Base-by-base conservation (phyloP, 2,113 vertebrate genomes). In the Nycticorax nycticorax region DNA sequence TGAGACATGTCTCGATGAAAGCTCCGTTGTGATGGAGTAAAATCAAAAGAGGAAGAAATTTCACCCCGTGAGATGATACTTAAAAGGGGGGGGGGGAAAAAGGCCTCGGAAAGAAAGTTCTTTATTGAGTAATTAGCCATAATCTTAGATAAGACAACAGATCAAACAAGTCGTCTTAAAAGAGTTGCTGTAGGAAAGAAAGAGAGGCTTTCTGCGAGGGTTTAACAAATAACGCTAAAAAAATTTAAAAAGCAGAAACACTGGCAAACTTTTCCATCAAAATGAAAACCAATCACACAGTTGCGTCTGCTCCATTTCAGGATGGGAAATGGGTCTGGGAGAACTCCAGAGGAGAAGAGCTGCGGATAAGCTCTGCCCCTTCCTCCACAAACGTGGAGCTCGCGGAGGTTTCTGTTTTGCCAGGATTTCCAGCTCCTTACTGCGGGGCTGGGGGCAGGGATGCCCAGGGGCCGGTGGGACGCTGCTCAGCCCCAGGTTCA, bases 101-200 rank as follows among this genome's bases (percentile, higher is more conserved):
- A 91, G 75, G 57, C 79, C 93, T 75, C 13, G 2, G 86, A 23
- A 81, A 75, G 57, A 56, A 93, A 84, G 74, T 69, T 86, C 88
- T 92, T 92, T 94, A 80, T 73, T 93, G 89, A 97, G 97, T 96
- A 97, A 97, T 98, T 96, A 98, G 93, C 92, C 69, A 35, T 87
- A 96, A 96, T 96, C 96, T 95, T 89, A 71, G 83, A 94, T 88
- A 88, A 97, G 96, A 97, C 90, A 94, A 76, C 77, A 96, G 88
- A 98, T 97, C 96, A 97, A 97, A 94, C 60, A 50, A 53, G 21
- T 62, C n/a, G 35, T 96, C 91, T 94, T 86, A 90, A 91, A 94
- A 97, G 96, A 93, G 74, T 16, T 91, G 87, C 82, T 82, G 89
- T 52, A 48, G 89, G 72, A 72, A 75, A 67, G 60, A 90, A 20